A percentile compares a stretch with the other conserved stretches of the same genome.
Evolutionary conservation across 2,888 invertebrate species (phyloP).

Genomic region (Amblyjoppa proteus): DNA sequence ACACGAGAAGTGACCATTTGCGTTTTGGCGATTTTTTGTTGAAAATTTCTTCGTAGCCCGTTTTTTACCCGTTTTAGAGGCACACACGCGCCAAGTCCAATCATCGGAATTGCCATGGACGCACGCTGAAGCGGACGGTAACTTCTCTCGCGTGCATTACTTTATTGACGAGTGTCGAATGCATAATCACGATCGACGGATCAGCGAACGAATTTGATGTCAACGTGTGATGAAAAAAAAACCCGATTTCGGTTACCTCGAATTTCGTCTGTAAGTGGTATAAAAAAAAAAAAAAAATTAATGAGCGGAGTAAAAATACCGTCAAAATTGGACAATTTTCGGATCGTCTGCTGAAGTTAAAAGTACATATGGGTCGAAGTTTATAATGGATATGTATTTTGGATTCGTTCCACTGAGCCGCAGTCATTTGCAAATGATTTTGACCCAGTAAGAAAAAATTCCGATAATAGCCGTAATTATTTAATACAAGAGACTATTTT

Average conservation of each 20-base stretch:
- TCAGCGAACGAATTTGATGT: neutral
- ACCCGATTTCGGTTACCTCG: slow-evolving; percentile 7
- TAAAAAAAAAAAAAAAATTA: neutral
- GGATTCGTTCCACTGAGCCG: neutral
- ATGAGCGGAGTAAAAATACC: slow-evolving; percentile 16
- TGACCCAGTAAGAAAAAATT: neutral
- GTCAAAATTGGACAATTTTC: slow-evolving; percentile 19
- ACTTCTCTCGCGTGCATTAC: neutral
- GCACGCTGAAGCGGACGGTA: neutral
- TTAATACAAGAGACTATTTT: neutral
- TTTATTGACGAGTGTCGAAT: slow-evolving; percentile 27
- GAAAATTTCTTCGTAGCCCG: neutral
- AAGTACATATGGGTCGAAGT: neutral
- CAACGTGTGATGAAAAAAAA: neutral
- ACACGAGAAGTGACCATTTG: neutral
- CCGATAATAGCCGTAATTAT: neutral
- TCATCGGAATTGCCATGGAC: slow-evolving; percentile 75
- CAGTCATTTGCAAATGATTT: neutral
- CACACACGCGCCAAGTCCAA: slow-evolving; percentile 66
- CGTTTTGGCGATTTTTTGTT: neutral
- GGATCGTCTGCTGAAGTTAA: neutral
- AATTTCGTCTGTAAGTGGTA: slow-evolving; percentile 1
- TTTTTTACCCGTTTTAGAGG: neutral
- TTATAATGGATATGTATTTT: neutral
- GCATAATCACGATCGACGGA: slow-evolving; percentile 19